Evolutionary conservation across 2,888 invertebrate genomes (phyloP).

Genomic region (Lydus trimaculatus): DNA sequence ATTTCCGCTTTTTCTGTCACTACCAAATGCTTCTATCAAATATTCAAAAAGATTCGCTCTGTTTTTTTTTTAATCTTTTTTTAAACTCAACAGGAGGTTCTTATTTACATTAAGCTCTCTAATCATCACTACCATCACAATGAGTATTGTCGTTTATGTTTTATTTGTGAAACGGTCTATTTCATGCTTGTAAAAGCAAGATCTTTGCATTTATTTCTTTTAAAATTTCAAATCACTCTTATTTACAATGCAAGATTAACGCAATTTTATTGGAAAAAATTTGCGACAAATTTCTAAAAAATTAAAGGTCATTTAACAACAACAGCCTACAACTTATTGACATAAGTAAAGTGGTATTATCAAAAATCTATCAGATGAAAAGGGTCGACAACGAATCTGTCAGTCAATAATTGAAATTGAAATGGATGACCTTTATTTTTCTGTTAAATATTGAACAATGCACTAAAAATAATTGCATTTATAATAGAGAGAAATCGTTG

Average conservation of each 20-base stretch:
- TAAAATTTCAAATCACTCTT: too few species aligned
- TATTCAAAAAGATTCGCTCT: too few species aligned
- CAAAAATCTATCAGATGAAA: neutral
- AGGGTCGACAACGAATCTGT: constrained; percentile 1
- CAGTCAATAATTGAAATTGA: neutral
- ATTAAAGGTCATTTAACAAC: neutral
- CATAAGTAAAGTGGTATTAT: neutral
- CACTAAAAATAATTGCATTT: neutral
- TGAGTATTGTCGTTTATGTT: neutral
- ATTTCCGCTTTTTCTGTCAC: too few species aligned
- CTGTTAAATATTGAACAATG: neutral
- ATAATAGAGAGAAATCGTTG: neutral
- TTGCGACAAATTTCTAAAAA: too few species aligned
- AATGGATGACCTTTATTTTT: neutral
- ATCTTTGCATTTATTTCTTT: neutral
- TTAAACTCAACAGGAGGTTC: too few species aligned
- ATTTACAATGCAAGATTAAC: neutral
- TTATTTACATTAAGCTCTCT: too few species aligned
- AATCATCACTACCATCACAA: too few species aligned
- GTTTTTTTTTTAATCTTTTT: too few species aligned
- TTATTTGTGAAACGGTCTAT: too few species aligned
- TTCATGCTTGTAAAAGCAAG: neutral
- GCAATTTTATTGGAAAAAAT: neutral
- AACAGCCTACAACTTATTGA: neutral
- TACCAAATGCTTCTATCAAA: too few species aligned